phyloP scores from a whole-genome alignment of 2,888 invertebrate species.

The Alloscopus bannaensis region DNA sequence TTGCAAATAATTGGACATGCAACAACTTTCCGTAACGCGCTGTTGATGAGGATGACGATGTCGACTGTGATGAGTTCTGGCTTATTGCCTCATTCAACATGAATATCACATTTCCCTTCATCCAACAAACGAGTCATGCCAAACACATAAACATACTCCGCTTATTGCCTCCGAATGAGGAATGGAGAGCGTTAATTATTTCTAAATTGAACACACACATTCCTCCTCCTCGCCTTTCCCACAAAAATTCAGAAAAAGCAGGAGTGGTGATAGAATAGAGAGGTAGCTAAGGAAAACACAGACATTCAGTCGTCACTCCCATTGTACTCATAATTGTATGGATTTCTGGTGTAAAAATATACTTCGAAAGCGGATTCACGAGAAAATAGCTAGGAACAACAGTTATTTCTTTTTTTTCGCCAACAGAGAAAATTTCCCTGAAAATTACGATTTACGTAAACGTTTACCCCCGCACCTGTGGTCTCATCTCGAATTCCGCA shows the following conservation, averaged over 20 bases:
- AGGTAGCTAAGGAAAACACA: slow-evolving; percentile 38
- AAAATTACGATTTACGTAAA: too few species aligned
- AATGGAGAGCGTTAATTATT: slow-evolving; percentile 62
- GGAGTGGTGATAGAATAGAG: too few species aligned
- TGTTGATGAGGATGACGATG: background rate
- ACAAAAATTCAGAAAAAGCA: too few species aligned
- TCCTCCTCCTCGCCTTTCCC: slow-evolving; percentile 22
- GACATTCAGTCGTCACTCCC: slow-evolving; percentile 30
- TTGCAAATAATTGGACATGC: slow-evolving; percentile 60
- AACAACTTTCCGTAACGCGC: slow-evolving; percentile 52
- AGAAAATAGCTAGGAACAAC: too few species aligned
- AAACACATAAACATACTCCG: background rate
- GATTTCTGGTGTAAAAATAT: too few species aligned
- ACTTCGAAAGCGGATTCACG: too few species aligned
- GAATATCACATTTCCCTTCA: slow-evolving; percentile 26
- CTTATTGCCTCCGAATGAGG: slow-evolving; percentile 27
- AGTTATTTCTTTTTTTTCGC: too few species aligned
- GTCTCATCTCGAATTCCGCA: too few species aligned
- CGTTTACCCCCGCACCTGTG: too few species aligned
- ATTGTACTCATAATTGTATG: background rate
- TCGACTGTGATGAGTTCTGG: slow-evolving; percentile 21
- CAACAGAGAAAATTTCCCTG: too few species aligned
- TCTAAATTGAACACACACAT: slow-evolving; percentile 45
- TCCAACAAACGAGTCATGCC: background rate
- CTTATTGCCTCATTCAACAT: slow-evolving; percentile 47